Evolutionary conservation across 1,140 invertebrate genomes (phyloP).

Genomic region (Archivesica marissinica): DNA sequence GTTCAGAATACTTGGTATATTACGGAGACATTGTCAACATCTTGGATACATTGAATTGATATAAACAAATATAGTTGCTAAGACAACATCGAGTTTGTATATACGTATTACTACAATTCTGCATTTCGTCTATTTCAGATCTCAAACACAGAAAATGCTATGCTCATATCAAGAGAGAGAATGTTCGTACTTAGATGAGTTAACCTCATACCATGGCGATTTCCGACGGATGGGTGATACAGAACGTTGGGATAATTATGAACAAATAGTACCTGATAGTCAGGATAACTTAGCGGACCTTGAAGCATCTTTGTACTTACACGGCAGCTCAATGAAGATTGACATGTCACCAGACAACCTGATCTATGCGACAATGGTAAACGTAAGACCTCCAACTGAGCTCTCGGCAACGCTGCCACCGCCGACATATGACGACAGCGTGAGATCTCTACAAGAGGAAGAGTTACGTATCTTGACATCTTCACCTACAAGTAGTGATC

Average conservation of each 20-base stretch:
- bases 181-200: not conserved
- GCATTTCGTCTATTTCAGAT: not conserved
- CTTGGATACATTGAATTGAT: too few relatives aligned
- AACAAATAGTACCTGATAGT: constrained; percentile 54
- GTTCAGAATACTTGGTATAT: too few relatives aligned
- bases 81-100: not conserved
- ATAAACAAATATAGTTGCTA: too few relatives aligned
- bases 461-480: not conserved
- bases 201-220: not conserved
- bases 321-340: not conserved
- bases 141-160: not conserved
- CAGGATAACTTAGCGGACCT: constrained; percentile 9
- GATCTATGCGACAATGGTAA: too few relatives aligned
- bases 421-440: not conserved
- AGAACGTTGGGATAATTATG: not conserved
- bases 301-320: constrained; percentile 28
- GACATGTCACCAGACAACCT: not conserved
- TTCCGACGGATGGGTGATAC: not conserved
- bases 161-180: not conserved
- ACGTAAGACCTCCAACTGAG: not conserved
- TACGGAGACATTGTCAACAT: too few relatives aligned
- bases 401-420: not conserved
- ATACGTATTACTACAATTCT: not conserved
- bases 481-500: constrained; percentile 32
- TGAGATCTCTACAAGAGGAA: not conserved